Percentiles rank a stretch among this genome's conserved stretches.
Conservation (phyloP, 2,888 invertebrate genomes). For the Brenthis hecate region DNA sequence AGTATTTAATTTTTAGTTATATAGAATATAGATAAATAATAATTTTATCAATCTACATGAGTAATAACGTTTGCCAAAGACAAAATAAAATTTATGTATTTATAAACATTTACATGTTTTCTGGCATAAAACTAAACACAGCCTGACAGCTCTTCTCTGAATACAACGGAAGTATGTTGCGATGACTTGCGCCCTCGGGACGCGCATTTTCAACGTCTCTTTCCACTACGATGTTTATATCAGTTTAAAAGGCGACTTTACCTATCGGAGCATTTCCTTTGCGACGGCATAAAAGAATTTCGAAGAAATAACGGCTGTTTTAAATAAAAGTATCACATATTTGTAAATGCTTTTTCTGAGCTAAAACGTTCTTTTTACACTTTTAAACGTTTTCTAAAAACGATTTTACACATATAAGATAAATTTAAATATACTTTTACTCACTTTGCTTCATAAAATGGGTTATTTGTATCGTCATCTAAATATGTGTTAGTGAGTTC, state of each 20-base stretch:
- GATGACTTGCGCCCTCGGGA: conserved; percentile 54
- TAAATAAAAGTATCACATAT: conserved; percentile 49
- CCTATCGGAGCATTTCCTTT: conserved; percentile 64
- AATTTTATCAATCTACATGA: too few relatives aligned
- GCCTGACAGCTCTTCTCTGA: conserved; percentile 44
- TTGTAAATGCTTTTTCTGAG: conserved; percentile 29
- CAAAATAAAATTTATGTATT: background rate
- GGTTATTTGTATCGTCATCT: too few relatives aligned
- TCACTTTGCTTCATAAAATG: too few relatives aligned
- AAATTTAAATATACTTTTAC: too few relatives aligned
- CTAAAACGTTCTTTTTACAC: background rate
- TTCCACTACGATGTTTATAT: conserved; percentile 61
- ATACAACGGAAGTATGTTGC: conserved; percentile 63
- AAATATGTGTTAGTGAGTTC: too few relatives aligned
- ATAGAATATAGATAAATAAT: too few relatives aligned
- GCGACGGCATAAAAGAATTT: conserved; percentile 61
- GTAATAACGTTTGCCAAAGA: too few relatives aligned
- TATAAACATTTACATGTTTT: conserved; percentile 16
- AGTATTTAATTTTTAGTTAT: too few relatives aligned
- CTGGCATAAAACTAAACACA: conserved; percentile 28
- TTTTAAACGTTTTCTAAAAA: background rate
- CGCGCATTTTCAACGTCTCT: conserved; percentile 42
- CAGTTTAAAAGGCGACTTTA: conserved; percentile 68
- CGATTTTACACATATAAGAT: background rate
- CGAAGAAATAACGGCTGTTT: conserved; percentile 57